These are phyloP conservation scores for Protomyctophum bolini DNA, from an alignment of 2,113 vertebrate species.

Conservation along the genomic window DNA sequence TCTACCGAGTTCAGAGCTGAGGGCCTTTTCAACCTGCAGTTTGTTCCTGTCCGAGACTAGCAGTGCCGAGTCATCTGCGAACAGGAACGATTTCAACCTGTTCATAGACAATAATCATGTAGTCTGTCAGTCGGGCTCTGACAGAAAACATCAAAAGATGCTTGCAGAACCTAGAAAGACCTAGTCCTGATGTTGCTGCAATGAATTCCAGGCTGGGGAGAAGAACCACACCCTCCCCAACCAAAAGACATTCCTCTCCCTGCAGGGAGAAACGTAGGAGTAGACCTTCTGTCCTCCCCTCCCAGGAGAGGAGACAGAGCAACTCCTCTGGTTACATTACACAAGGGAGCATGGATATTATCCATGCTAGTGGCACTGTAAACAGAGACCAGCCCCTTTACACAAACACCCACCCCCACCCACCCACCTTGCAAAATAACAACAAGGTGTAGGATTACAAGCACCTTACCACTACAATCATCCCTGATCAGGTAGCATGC, in stretches of 20 bases:
- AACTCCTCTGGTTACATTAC: conserved; percentile 38
- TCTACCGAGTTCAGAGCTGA: no score
- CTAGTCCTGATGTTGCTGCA: neutral
- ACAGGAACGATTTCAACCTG: no score
- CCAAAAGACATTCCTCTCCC: conserved; percentile 49
- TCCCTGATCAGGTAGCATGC: conserved; percentile 38
- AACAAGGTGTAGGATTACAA: conserved; percentile 64
- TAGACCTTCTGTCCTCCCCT: conserved; percentile 7
- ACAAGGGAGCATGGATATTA: conserved; percentile 17
- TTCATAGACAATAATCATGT: no score
- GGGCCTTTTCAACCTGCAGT: no score
- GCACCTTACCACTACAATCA: conserved; percentile 34
- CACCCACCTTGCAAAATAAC: conserved; percentile 25
- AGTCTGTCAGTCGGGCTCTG: no score
- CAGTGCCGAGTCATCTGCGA: no score
- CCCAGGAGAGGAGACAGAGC: conserved; percentile 23
- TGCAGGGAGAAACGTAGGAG: conserved; percentile 42
- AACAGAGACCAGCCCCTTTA: conserved; percentile 55
- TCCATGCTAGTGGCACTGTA: conserved; percentile 51
- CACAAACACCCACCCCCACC: conserved; percentile 17
- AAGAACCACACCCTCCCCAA: conserved; percentile 59
- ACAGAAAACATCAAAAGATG: no score
- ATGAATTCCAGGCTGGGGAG: conserved; percentile 8
- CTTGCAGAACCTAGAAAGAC: no score
- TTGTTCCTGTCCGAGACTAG: no score